Evolutionary conservation across 1,140 invertebrate genomes (phyloP).

Genomic region (Odontomachus brunneus): DNA sequence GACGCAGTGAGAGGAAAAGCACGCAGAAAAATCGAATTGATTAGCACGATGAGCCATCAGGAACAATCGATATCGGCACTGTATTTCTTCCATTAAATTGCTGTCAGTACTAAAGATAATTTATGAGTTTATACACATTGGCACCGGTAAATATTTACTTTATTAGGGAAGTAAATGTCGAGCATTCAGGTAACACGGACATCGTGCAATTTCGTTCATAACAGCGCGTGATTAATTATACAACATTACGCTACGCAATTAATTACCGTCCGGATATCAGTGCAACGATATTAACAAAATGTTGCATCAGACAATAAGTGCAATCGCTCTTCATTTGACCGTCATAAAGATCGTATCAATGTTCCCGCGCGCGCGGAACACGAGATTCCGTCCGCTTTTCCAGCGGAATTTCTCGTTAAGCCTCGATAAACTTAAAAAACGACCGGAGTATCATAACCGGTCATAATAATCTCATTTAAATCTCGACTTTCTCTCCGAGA

Average conservation of each 20-base stretch:
- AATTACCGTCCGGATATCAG: slow-evolving; percentile 29
- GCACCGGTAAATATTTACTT: slow-evolving; percentile 19
- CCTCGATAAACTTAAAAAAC: neutral
- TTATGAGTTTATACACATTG: slow-evolving; percentile 1
- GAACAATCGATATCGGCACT: no score
- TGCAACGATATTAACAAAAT: slow-evolving; percentile 27
- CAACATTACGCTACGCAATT: slow-evolving; percentile 9
- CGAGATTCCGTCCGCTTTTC: no score
- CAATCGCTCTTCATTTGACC: slow-evolving; percentile 3
- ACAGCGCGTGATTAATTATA: slow-evolving; percentile 1
- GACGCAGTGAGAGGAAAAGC: no score
- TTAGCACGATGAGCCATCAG: neutral
- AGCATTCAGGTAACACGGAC: neutral
- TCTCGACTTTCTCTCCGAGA: slow-evolving; percentile 7
- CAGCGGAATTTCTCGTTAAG: neutral
- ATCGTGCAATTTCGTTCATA: slow-evolving; percentile 23
- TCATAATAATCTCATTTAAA: slow-evolving; percentile 33
- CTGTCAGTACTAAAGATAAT: slow-evolving; percentile 24
- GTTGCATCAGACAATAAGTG: neutral
- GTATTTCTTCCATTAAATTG: no score
- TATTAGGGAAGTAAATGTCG: slow-evolving; percentile 48
- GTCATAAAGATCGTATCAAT: neutral
- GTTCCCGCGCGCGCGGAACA: neutral
- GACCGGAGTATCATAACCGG: neutral
- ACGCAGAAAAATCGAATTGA: neutral